Conservation (phyloP, 2,797 vertebrate species). For the Siniperca undulata region DNA sequence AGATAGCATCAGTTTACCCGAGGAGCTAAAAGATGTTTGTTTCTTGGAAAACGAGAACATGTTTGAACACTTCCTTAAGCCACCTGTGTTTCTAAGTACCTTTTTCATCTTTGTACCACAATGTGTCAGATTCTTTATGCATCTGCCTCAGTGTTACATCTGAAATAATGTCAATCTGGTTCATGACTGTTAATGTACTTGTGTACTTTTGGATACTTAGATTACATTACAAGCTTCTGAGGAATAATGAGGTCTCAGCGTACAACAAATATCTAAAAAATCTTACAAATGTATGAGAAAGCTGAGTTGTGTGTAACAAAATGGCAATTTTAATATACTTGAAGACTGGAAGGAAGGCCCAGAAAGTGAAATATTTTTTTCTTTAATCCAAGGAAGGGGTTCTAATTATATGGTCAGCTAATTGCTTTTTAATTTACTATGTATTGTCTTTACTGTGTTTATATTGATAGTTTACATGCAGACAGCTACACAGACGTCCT, state of each 20-base stretch:
- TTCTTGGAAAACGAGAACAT: slow-evolving; percentile 31
- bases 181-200: background rate
- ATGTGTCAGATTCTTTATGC: background rate
- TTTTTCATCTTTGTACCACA: background rate
- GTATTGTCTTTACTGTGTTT: background rate
- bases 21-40: slow-evolving; percentile 58
- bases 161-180: background rate
- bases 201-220: background rate
- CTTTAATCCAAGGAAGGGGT: background rate
- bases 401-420: background rate
- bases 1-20: slow-evolving; percentile 65
- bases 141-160: background rate
- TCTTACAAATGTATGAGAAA: background rate
- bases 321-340: background rate
- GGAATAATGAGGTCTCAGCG: background rate
- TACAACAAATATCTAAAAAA: background rate
- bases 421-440: background rate
- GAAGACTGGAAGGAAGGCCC: background rate
- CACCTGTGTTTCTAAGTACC: background rate
- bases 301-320: background rate
- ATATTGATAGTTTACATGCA: background rate
- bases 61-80: slow-evolving; percentile 27
- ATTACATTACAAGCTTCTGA: background rate
- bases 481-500: background rate
- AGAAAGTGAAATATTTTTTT: background rate